Base-by-base conservation (phyloP, 2,888 invertebrate genomes). In the Cryptus viduatorius region DNA sequence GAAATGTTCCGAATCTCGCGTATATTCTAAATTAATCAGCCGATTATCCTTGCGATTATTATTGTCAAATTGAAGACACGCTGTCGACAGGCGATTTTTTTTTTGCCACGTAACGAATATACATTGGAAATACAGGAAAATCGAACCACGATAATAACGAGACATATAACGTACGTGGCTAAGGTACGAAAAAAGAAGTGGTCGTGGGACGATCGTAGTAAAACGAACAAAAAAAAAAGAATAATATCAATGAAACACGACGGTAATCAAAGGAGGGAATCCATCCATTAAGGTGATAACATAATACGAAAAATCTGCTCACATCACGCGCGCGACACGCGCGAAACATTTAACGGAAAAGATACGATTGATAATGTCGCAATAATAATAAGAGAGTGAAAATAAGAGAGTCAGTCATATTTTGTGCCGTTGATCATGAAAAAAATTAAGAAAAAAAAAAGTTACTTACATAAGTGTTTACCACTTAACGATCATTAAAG, bases 211-310 rank as follows among this genome's bases (percentile, higher is more conserved):
- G 44, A 19, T 37, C 16, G 16, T 7, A 59, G 42, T 71, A n/a
- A 61, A 68, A 73, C 44, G 29, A 68, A 65, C 10, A 44, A 65
- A 42, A 53, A 44, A 56, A 48, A 69, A 37, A 16, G 7, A n/a
- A 10, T 12, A 24, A 46, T 42, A 19, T 12, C 16, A 48, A 48
- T n/a, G 46, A 50, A 37, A 19, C 16, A n/a, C 19, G 53, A 12
- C 48, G 76, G 76, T 53, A 61, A 77, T 84, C 80, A n/a, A 53
- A 76, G 77, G 61, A 68, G 82, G 61, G 82, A 86, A 86, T 84
- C 82, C 86, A 86, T 86, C 84, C 85, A 86, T 86, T 81, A 84
- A 80, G 61, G 84, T 82, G 80, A 85, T 82, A 86, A 86, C 64
- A 73, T 65, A 81, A 76, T 80, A 86, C 71, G 53, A 79, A 79